Base-by-base conservation (phyloP, 2,888 invertebrate species). In the Drosophila monieri region DNA sequence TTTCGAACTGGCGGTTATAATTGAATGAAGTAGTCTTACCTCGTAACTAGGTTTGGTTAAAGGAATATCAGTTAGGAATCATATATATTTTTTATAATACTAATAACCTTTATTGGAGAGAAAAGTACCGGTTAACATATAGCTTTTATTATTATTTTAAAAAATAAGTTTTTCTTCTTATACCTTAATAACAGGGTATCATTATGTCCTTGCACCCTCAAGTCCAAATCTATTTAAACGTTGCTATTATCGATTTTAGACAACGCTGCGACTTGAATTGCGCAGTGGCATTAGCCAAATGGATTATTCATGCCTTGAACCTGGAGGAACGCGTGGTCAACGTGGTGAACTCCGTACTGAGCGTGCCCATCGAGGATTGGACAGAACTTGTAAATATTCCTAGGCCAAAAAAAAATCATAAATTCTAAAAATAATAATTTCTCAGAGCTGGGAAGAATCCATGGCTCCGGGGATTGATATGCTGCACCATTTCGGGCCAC, bases 381-480 rank as follows among this genome's bases (percentile, higher is more conserved):
- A 88, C 89, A 0, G 91, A 91, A 73, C 41, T 89, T 83, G 91
- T 88, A 35, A 73, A 90, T 64, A 62, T 39, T 35, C 27, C 8
- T 1, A 1, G 0, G 8, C n/a, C 3, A 1, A 44, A 44, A 44
- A 30, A 48, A 32, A 64, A 32, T 6, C 8, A 6, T 18, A 0
- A n/a, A 27, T 61, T 32, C 10, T 27, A 14, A 8, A 1, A 30
- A 14, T 4, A 18, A 43, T 21, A 9, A 27, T 10, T 6, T 1
- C 5, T 9, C 23, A 92, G 92, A 91, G 89, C 60, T 92, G 92
- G 92, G 91, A 91, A 66, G 90, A 91, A 70, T 89, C 90, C 6
- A 88, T 91, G 83, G 89, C 90, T 8, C 89, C 91, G 3, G 90
- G 90, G 49, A 88, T 92, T 37, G 91, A 91, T 70, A 90, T 91